Conservation (phyloP, 2,888 invertebrate species). For the Ormia ochracea region DNA sequence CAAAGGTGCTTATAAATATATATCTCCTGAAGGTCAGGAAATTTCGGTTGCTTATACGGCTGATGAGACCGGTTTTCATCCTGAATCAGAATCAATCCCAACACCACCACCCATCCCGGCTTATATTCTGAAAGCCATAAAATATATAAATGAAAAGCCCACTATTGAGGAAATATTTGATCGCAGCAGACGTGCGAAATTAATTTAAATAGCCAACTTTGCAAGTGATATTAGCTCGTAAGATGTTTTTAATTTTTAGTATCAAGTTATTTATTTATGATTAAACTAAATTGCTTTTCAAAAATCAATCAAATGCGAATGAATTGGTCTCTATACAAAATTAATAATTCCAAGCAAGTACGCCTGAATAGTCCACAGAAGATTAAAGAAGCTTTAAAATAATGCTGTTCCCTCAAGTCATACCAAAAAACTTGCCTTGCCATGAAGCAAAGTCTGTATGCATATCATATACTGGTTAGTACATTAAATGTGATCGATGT, state of each 20-base stretch:
- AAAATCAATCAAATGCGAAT: too few relatives aligned
- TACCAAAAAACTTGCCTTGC: too few relatives aligned
- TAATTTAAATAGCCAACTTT: conserved; percentile 57
- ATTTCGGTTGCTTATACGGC: conserved; percentile 69
- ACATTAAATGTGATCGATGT: too few relatives aligned
- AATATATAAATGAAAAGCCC: conserved; percentile 70
- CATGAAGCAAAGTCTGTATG: too few relatives aligned
- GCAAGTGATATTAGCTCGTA: neutral
- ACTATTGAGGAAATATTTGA: conserved; percentile 71
- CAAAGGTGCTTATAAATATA: conserved; percentile 65
- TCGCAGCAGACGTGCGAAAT: conserved; percentile 65
- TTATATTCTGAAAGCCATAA: conserved; percentile 67
- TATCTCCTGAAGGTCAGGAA: conserved; percentile 71
- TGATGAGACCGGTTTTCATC: conserved; percentile 72
- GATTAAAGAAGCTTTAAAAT: too few relatives aligned
- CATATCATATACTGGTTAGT: too few relatives aligned
- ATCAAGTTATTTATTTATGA: conserved; percentile 20
- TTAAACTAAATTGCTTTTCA: neutral
- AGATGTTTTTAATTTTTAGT: neutral
- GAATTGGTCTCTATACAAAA: too few relatives aligned
- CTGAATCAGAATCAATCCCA: conserved; percentile 70
- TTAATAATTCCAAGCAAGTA: too few relatives aligned
- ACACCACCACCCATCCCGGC: conserved; percentile 73
- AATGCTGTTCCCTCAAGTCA: too few relatives aligned
- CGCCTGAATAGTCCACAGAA: too few relatives aligned